A percentile compares a stretch with the other conserved stretches of the same genome.
Conservation (phyloP, 2,888 invertebrate genomes). For the Conistra vaccinii region DNA sequence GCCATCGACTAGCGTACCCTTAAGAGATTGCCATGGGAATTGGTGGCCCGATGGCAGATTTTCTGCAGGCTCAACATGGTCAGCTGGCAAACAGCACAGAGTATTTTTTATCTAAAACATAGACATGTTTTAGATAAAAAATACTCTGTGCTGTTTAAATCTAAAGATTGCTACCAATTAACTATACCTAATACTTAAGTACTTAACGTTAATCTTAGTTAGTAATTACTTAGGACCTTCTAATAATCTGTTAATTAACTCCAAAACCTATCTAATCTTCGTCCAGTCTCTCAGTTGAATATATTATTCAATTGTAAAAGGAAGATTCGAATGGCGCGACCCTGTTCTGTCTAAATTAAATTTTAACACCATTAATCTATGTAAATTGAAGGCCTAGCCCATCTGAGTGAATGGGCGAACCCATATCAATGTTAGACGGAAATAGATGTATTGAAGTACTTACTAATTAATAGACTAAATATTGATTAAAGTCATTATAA, state of each 20-base stretch:
- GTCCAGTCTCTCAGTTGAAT: conserved; percentile 36
- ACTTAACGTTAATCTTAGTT: conserved; percentile 7
- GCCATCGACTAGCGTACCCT: no score
- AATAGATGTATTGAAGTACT: conserved; percentile 30
- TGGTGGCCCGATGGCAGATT: background rate
- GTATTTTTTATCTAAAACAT: no score
- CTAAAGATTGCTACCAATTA: background rate
- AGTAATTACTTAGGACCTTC: conserved; percentile 1
- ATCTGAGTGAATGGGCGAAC: conserved; percentile 59
- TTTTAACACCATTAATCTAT: conserved; percentile 74
- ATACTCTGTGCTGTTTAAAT: background rate
- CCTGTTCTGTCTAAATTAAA: conserved; percentile 65
- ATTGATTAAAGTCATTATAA: no score
- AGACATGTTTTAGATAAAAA: background rate
- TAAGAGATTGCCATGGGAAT: no score
- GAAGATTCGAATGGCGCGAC: conserved; percentile 59
- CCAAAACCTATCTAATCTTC: conserved; percentile 23
- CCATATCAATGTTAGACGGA: conserved; percentile 55
- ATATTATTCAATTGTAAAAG: conserved; percentile 70
- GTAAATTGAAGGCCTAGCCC: conserved; percentile 68
- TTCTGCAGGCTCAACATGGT: background rate
- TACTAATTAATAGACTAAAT: background rate
- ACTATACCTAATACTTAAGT: no score
- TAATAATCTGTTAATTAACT: conserved; percentile 26
- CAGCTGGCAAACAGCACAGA: no score